Base-by-base conservation (phyloP, 2,888 invertebrate genomes). In the Dioctria linearis region DNA sequence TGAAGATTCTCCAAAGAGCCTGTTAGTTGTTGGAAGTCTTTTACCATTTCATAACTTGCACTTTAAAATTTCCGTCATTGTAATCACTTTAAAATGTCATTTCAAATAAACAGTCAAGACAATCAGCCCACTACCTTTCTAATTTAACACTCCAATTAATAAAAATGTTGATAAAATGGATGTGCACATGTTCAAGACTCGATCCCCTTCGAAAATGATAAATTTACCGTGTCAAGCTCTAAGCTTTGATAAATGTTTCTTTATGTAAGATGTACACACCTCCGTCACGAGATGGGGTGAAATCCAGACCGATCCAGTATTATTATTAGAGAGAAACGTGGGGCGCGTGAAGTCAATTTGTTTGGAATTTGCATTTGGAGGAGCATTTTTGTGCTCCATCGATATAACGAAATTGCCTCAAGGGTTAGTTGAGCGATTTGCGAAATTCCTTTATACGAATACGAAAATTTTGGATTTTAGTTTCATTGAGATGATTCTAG, bases 141-240 rank as follows among this genome's bases (percentile, higher is more conserved):
- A 71, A 71, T 71, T 71, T 71, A 71, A 5, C 71, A 51, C 51
- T 42, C 54, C 71, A 71, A 71, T 71, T 71, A 71, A 71, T 71
- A 71, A 71, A 39, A 71, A 51, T 71, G 71, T 54, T 71, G 71
- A 71, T 71, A 71, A 71, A 71, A 71, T 49, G 40, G 54, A 71
- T 71, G 71, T 51, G 71, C 71, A 71, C 71, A 71, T 71, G 71
- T 54, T 71, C 71, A 42, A 46, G 49, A 25, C n/a, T 25, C 54
- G 6, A 8, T 49, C 4, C 71, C 39, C 57, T 8, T 51, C 71
- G 40, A 71, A 71, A 71, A 71, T 71, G 71, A 71, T 71, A 71
- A 71, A 71, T 71, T 71, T 71, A 25, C 25, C 51, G 13, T 54
- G 71, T 71, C 71, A 71, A 9, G 51, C 39, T 25, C 9, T 49